These are phyloP conservation scores for Dreissena rostriformis DNA, from an alignment of 1,140 invertebrate species.

Conservation along the genomic window DNA sequence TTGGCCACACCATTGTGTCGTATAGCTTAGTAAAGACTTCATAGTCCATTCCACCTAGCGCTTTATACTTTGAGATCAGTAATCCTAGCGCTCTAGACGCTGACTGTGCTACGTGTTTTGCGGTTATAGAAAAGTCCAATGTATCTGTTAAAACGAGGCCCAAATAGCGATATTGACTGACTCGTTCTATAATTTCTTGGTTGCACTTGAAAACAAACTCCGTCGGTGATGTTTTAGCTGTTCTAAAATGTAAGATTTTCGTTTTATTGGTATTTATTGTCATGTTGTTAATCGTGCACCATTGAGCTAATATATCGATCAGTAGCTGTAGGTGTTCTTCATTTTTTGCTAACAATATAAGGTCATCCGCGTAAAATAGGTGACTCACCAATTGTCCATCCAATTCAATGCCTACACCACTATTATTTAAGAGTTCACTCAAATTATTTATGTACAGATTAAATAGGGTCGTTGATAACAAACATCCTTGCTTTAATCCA, in stretches of 20 bases:
- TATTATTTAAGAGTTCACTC: background rate
- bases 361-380: slow-evolving; percentile 5
- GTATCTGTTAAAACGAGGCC: background rate
- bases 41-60: no score
- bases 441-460: slow-evolving; percentile 10
- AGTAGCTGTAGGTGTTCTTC: background rate
- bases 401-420: background rate
- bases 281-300: background rate
- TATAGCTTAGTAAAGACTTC: no score
- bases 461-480: slow-evolving; percentile 1
- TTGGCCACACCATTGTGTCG: no score
- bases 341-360: background rate
- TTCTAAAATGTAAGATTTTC: background rate
- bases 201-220: background rate
- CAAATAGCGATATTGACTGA: background rate
- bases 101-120: background rate
- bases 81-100: background rate
- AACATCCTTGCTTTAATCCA: slow-evolving; percentile 20
- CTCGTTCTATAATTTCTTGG: background rate
- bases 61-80: no score
- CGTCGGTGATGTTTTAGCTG: background rate
- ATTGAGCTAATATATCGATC: background rate
- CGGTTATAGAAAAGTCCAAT: background rate
- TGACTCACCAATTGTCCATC: background rate
- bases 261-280: background rate